Base-by-base conservation (phyloP, 1,140 invertebrate genomes). In the Leptopilina clavipes region DNA sequence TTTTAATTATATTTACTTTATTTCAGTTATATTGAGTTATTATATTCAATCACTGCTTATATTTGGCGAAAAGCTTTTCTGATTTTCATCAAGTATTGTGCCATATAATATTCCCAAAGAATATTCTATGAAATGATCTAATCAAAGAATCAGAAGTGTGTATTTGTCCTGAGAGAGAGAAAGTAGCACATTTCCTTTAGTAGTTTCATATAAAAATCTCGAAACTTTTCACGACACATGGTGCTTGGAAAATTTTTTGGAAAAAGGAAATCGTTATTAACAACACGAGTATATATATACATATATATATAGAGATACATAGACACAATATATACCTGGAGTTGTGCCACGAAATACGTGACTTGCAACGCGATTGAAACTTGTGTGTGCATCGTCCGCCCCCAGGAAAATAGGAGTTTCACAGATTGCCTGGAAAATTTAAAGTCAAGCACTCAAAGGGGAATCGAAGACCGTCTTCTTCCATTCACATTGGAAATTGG, bases 401-500 rank as follows among this genome's bases (percentile, higher is more conserved):
- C 70, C 37, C 9, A 72, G 44, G 37, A 59, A 44, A 71, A 65
- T 40, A 40, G 37, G 37, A 52, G 75, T 76, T 76, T 76, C 75
- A 59, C 75, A 65, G 75, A 76, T 76, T 76, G 75, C 75, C 14
- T 72, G 70, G 71, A 59, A 76, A 76, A 76, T 76, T 76, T 72
- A 72, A 72, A 72, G 75, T 72, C 75, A 22, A 43, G 31, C 17
- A 54, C 70, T 76, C 70, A 76, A 76, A 75, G 74, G 75, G 48
- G 71, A 76, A 76, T 76, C 75, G 70, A 76, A 72, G 70, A 65
- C 43, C 17, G 71, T 76, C 70, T 76, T 72, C 71, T 70, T 76
- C 70, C 48, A 65, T 76, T 65, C 45, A 17, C n/a, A 72, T 56
- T 76, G 17, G 75, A 72, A 76, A 76, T 76, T 76, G 75, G 75